Conservation (phyloP, 2,888 invertebrate genomes). For the Polylopha cassiicola region DNA sequence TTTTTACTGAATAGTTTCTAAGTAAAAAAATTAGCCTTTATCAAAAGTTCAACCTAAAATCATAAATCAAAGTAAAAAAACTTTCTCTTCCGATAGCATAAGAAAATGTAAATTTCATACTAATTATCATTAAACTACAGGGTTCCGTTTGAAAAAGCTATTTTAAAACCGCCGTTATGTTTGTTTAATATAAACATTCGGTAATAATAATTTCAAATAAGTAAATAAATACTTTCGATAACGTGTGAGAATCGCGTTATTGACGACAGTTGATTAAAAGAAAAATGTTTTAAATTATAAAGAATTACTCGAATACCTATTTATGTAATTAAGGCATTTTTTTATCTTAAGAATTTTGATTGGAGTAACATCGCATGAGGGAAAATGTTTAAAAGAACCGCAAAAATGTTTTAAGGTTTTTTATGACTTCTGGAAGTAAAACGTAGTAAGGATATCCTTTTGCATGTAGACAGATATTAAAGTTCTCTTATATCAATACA, state of each 20-base stretch:
- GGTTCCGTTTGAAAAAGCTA: constrained; percentile 29
- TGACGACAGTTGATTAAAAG: too few relatives aligned
- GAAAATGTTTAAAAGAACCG: constrained; percentile 3
- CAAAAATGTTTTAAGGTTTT: constrained; percentile 3
- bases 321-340: constrained; percentile 3
- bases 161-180: constrained; percentile 11
- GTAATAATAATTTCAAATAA: constrained; percentile 4
- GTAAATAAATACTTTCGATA: constrained; percentile 3
- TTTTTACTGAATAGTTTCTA: too few relatives aligned
- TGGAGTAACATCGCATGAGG: constrained; percentile 11
- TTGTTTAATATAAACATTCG: constrained; percentile 14
- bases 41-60: constrained; percentile 20
- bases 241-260: too few relatives aligned
- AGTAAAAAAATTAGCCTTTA: constrained; percentile 5
- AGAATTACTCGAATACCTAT: too few relatives aligned
- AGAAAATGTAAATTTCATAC: constrained; percentile 36
- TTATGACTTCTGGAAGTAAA: too few relatives aligned
- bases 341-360: constrained; percentile 18
- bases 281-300: too few relatives aligned
- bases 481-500: too few relatives aligned
- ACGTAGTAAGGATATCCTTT: too few relatives aligned
- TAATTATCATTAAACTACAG: constrained; percentile 43
- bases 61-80: constrained; percentile 23
- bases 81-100: constrained; percentile 35
- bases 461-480: too few relatives aligned